Evolutionary conservation across 2,113 vertebrate genomes (phyloP).

Genomic region (Chelonoidis abingdonii): DNA sequence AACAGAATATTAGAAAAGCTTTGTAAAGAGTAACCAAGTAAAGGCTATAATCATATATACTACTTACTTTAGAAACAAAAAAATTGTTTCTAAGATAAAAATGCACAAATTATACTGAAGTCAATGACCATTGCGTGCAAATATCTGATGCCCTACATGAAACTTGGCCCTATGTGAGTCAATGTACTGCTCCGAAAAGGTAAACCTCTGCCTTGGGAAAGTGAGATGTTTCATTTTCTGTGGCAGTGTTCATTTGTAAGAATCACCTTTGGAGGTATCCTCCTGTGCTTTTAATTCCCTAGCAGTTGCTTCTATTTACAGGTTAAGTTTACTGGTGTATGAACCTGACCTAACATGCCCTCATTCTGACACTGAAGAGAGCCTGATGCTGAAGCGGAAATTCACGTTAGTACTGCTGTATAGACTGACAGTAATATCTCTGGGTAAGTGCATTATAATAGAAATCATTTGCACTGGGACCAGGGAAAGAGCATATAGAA

Average conservation of each 20-base stretch:
- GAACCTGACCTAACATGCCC: background rate
- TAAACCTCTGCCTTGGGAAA: background rate
- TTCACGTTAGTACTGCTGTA: background rate
- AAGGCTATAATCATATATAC: background rate
- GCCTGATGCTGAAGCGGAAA: background rate
- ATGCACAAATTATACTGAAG: background rate
- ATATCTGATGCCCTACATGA: background rate
- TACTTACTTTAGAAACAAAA: background rate
- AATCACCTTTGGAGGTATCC: background rate
- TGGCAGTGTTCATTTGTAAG: background rate
- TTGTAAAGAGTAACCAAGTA: background rate
- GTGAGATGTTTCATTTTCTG: background rate
- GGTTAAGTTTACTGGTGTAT: background rate
- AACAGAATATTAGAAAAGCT: background rate
- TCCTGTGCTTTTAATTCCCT: background rate
- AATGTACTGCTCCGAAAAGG: rapidly evolving
- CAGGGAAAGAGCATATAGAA: background rate
- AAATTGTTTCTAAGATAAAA: rapidly evolving
- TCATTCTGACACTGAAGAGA: background rate
- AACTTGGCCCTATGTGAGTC: background rate
- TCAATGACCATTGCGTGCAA: background rate
- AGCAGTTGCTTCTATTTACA: background rate
- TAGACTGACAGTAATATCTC: background rate
- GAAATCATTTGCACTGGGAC: background rate
- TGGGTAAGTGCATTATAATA: background rate